Conservation (phyloP, 2,888 invertebrate species). For the Sialis lutaria region DNA sequence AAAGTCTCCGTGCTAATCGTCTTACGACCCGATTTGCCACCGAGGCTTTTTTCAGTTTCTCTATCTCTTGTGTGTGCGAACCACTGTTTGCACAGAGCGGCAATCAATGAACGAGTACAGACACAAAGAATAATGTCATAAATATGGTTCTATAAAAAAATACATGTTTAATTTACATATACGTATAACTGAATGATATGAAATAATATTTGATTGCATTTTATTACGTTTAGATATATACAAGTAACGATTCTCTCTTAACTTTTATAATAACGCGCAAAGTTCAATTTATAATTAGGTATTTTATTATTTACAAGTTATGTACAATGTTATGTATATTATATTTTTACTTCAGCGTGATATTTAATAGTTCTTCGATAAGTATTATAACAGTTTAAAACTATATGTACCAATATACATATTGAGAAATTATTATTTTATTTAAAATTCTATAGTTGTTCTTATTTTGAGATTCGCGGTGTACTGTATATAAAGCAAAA, state of each 20-base stretch:
- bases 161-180: background rate
- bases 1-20: slow-evolving; percentile 19
- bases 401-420: too few relatives aligned
- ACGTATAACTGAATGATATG: too few relatives aligned
- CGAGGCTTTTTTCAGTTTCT: slow-evolving; percentile 22
- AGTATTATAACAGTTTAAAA: too few relatives aligned
- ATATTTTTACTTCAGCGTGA: too few relatives aligned
- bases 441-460: too few relatives aligned
- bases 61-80: background rate
- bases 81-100: slow-evolving; percentile 7
- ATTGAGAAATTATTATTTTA: too few relatives aligned
- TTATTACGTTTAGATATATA: background rate
- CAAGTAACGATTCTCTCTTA: background rate
- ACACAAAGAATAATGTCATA: background rate
- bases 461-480: too few relatives aligned
- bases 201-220: background rate
- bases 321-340: too few relatives aligned
- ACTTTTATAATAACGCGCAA: background rate
- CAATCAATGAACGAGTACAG: background rate
- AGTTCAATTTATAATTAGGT: too few relatives aligned
- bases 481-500: too few relatives aligned
- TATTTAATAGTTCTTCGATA: too few relatives aligned
- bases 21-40: slow-evolving; percentile 25
- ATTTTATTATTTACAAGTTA: too few relatives aligned
- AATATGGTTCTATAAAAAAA: background rate